Evolutionary conservation across 2,797 vertebrate genomes (phyloP).

Genomic region (Nyctibius grandis): DNA sequence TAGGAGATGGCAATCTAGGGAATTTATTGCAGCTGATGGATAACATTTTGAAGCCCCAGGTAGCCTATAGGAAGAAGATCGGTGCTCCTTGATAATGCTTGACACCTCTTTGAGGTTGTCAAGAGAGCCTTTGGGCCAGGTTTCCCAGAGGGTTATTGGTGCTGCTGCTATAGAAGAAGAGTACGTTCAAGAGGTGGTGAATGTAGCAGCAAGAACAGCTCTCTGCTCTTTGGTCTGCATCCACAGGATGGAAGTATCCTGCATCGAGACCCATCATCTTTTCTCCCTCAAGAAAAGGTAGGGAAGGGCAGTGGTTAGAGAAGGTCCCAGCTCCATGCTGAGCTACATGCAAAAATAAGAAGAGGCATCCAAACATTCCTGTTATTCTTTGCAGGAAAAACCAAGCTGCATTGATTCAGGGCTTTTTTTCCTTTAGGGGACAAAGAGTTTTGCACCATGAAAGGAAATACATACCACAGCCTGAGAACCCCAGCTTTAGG

Average conservation of each 20-base stretch:
- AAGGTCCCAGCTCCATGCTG: not conserved
- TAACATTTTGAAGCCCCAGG: not conserved
- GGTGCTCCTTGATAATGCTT: not conserved
- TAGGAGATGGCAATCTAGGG: not conserved
- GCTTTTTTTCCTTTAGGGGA: not conserved
- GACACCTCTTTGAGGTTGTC: not conserved
- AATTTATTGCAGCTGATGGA: not conserved
- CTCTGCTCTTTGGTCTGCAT: not conserved
- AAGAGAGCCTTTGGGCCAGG: not conserved
- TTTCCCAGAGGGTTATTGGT: not conserved
- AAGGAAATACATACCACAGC: constrained; percentile 3
- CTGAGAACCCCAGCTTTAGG: constrained; percentile 20
- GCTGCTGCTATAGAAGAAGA: not conserved
- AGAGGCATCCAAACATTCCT: not conserved
- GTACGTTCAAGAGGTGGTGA: not conserved
- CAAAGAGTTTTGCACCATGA: not conserved
- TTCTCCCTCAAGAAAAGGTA: not conserved
- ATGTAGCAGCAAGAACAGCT: not conserved
- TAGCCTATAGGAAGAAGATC: not conserved
- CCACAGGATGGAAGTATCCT: not conserved
- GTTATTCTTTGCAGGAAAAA: not conserved
- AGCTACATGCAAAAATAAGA: not conserved
- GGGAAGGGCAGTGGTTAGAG: not conserved
- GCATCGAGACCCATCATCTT: not conserved
- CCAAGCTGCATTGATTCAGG: not conserved